Base-by-base conservation (phyloP, 2,797 vertebrate species). In the Acanthurus lineatus region DNA sequence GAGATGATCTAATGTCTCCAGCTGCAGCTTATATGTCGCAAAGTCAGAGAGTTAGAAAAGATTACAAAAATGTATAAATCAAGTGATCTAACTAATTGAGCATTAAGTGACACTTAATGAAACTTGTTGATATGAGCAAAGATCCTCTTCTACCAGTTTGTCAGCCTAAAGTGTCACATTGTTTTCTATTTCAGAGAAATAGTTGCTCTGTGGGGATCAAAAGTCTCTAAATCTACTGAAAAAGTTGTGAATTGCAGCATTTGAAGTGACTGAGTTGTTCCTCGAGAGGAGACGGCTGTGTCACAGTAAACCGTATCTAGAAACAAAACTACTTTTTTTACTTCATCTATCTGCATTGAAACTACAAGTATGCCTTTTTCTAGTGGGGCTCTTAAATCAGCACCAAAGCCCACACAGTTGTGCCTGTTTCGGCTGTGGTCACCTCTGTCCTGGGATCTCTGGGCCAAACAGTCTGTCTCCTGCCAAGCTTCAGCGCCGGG, bases 371-470 rank as follows among this genome's bases (percentile, higher is more conserved):
- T n/a, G 28, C 56, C 20, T 45, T 52, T 22, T 57, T 12, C 28
- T 45, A 44, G 4, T 0, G 6, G 3, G 17, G 20, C 35, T 76
- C 68, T 75, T 60, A 75, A 61, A 83, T 70, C 68, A 79, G 53
- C 73, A 9, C 22, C 59, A 9, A 62, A 66, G 47, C 62, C 9
- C 52, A 59, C 32, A 40, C 25, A 22, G 44, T 3, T 1, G 9
- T 16, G 17, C 20, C 60, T 25, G 19, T 10, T 20, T 45, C 12
- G 20, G 61, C 72, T 17, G 60, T 54, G 73, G 70, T 72, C 77
- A 67, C 71, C 51, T 71, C 73, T 56, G 22, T 76, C 74, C 78
- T 44, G 68, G 54, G 76, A 72, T 67, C 61, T 38, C 20, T 2
- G 0, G 0, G 35, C 51, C 22, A 64, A 73, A 73, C 22, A 59